phyloP scores from a whole-genome alignment of 1,140 invertebrate genomes.

The Dreissena polymorpha region DNA sequence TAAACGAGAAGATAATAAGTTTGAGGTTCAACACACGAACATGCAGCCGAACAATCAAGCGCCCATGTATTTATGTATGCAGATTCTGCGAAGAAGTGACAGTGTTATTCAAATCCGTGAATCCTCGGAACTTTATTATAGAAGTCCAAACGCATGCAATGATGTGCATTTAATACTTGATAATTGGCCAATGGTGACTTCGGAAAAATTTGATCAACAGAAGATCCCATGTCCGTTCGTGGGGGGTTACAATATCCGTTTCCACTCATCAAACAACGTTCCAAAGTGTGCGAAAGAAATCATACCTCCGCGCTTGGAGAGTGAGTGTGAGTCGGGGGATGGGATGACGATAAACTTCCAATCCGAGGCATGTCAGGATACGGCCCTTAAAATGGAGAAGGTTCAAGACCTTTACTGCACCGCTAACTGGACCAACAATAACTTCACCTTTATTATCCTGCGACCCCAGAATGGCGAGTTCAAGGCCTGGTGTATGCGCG shows the following conservation, averaged over 20 bases:
- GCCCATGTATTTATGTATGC: conserved; percentile 63
- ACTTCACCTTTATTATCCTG: conserved; percentile 65
- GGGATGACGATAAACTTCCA: conserved; percentile 67
- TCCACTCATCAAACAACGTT: conserved; percentile 57
- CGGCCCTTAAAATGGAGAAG: conserved; percentile 44
- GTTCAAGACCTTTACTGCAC: conserved; percentile 62
- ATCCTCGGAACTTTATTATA: conserved; percentile 48
- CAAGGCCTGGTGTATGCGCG: conserved; percentile 61
- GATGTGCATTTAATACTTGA: conserved; percentile 59
- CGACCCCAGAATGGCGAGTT: conserved; percentile 53
- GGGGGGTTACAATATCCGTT: conserved; percentile 67
- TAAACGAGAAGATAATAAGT: conserved; percentile 55
- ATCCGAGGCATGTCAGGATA: conserved; percentile 56
- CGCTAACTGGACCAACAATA: conserved; percentile 62
- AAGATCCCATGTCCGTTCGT: conserved; percentile 60
- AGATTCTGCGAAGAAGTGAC: conserved; percentile 62
- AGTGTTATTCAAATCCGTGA: conserved; percentile 65
- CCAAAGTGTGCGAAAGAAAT: conserved; percentile 53
- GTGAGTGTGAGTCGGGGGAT: conserved; percentile 65
- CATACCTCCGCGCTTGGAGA: conserved; percentile 65
- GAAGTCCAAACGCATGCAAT: conserved; percentile 46
- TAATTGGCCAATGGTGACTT: conserved; percentile 58
- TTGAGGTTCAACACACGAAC: conserved; percentile 55
- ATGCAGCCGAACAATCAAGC: conserved; percentile 27
- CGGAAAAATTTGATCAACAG: conserved; percentile 55